These are phyloP conservation scores for Monodelphis domestica DNA, from an alignment of 2,797 vertebrate species.

Conservation along the genomic window DNA sequence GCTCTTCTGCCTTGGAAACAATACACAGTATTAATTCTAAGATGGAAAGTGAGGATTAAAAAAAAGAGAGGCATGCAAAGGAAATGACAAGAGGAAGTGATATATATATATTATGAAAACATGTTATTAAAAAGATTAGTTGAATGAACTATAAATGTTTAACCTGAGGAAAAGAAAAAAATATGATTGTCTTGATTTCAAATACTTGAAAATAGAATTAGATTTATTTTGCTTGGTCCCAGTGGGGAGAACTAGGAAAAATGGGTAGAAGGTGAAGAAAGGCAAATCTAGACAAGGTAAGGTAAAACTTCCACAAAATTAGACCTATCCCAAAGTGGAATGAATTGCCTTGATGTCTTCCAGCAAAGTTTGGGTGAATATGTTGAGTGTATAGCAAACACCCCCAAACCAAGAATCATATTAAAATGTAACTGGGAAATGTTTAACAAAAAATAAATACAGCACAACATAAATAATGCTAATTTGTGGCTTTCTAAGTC, in stretches of 20 bases:
- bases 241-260: background rate
- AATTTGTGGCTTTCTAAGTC: background rate
- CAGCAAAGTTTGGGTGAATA: background rate
- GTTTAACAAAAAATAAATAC: background rate
- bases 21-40: too few species aligned
- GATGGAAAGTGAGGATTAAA: too few species aligned
- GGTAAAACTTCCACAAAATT: background rate
- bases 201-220: background rate
- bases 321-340: background rate
- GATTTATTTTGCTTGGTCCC: background rate
- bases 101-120: background rate
- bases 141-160: background rate
- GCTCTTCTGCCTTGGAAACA: too few species aligned
- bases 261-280: background rate
- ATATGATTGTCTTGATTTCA: background rate
- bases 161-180: background rate
- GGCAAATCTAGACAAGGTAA: background rate
- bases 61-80: background rate
- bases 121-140: background rate
- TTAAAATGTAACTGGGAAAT: background rate
- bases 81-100: background rate
- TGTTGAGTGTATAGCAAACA: background rate
- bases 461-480: background rate
- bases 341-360: background rate
- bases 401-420: background rate